Conservation (phyloP, 1,140 invertebrate species). For the Odontomachus brunneus region DNA sequence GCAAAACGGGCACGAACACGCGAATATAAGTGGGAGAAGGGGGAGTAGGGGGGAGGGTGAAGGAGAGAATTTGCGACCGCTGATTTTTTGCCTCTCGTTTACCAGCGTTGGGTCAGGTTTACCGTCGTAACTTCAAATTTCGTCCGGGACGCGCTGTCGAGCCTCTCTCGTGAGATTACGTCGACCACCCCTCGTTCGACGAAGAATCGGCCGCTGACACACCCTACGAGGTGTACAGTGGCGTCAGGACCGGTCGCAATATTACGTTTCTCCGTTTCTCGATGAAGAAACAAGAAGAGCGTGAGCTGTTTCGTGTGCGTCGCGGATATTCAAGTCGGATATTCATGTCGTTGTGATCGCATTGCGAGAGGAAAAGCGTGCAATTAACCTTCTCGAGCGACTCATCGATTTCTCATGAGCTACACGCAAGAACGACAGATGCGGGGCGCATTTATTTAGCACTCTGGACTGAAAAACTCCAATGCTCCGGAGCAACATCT, state of each 20-base stretch:
- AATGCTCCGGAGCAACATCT: no score
- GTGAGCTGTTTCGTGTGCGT: not conserved
- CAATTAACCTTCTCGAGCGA: no score
- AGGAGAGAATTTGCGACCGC: not conserved
- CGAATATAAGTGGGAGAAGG: not conserved
- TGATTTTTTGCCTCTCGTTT: not conserved
- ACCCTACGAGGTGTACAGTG: not conserved
- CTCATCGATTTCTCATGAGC: no score
- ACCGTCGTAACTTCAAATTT: constrained; percentile 36
- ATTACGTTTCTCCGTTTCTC: not conserved
- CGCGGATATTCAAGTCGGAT: not conserved
- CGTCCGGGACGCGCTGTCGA: not conserved
- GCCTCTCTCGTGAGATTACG: constrained; percentile 20
- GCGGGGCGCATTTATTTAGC: no score
- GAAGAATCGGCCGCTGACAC: constrained; percentile 1
- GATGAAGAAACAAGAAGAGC: not conserved
- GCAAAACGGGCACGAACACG: not conserved
- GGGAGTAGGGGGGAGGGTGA: no score
- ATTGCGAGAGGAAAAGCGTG: no score
- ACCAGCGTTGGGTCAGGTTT: not conserved
- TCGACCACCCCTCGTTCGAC: not conserved
- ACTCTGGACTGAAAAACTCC: no score
- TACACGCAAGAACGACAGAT: no score
- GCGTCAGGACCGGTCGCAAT: not conserved
- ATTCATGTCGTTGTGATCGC: no score